Conservation (phyloP, 2,888 invertebrate species). For the Cybosia mesomella region DNA sequence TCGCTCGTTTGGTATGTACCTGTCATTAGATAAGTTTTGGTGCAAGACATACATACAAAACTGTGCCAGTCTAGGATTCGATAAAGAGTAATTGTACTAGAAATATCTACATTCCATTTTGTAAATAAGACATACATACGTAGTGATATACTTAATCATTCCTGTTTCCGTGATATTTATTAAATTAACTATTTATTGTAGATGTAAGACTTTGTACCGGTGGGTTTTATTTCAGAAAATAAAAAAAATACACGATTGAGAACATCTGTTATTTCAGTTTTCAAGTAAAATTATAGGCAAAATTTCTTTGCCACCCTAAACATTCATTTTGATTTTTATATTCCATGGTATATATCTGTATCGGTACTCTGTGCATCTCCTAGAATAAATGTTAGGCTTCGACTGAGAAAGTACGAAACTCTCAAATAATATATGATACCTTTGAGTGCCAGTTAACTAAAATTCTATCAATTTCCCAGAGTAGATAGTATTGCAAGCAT, state of each 20-base stretch:
- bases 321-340: no score
- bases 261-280: background rate
- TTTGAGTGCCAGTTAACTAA: no score
- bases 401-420: no score
- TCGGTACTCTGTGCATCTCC: no score
- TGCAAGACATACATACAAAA: background rate
- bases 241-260: constrained; percentile 25
- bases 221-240: constrained; percentile 54
- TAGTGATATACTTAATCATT: constrained; percentile 54
- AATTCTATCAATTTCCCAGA: no score
- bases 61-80: background rate
- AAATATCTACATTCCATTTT: constrained; percentile 34
- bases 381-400: no score
- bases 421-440: no score
- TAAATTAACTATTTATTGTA: constrained; percentile 75
- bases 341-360: background rate
- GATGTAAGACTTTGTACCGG: constrained; percentile 64
- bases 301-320: no score
- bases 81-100: constrained; percentile 21
- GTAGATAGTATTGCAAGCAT: no score
- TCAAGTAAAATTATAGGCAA: background rate
- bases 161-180: constrained; percentile 61
- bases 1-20: background rate
- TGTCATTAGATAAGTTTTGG: background rate
- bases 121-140: constrained; percentile 54